A percentile compares a stretch with the other conserved stretches of the same genome.
phyloP scores from a whole-genome alignment of 1,140 invertebrate species.

The Papilio polyxenes region DNA sequence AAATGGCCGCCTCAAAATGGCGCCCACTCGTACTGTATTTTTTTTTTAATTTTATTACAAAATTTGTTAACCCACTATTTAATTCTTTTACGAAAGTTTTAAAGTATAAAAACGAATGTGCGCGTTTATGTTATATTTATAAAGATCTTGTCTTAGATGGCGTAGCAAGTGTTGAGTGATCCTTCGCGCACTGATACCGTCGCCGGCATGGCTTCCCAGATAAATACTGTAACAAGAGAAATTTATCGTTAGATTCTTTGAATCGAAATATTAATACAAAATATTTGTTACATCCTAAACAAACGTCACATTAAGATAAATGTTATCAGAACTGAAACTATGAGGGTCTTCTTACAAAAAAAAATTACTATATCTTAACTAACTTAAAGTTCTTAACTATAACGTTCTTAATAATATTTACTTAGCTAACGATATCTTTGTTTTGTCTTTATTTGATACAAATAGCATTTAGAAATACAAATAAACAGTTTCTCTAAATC shows the following conservation, averaged over 20 bases:
- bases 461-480: background rate
- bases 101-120: background rate
- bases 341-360: background rate
- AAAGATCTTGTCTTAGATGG: constrained; percentile 39
- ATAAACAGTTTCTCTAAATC: background rate
- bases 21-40: constrained; percentile 23
- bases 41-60: background rate
- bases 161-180: constrained; percentile 45
- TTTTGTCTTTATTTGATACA: background rate
- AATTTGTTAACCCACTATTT: background rate
- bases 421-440: background rate
- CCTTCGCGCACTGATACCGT: constrained; percentile 53
- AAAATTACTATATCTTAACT: too few relatives aligned
- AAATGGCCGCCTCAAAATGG: constrained; percentile 46
- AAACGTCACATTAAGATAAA: constrained; percentile 27
- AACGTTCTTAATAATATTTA: constrained; percentile 10
- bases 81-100: background rate
- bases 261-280: constrained; percentile 35
- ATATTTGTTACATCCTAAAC: constrained; percentile 13
- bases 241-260: constrained; percentile 39
- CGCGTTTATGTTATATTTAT: constrained; percentile 21
- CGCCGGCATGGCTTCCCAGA: constrained; percentile 67
- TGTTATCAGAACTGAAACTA: background rate
- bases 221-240: constrained; percentile 66
- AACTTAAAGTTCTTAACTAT: too few relatives aligned